Base-by-base conservation (phyloP, 1,140 invertebrate species). In the Macrotrachela quadricornifera region DNA sequence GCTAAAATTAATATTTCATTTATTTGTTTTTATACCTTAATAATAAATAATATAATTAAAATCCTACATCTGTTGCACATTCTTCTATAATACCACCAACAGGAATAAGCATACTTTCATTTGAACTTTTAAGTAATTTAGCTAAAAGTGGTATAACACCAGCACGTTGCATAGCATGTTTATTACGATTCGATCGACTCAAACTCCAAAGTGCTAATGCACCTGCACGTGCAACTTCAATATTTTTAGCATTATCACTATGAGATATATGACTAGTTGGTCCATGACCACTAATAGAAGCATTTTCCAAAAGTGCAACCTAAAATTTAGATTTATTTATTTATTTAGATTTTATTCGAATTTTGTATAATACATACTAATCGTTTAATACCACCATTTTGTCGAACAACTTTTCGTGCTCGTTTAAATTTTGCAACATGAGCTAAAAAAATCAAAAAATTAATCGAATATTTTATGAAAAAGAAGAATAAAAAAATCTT, bases 181-280 rank as follows among this genome's bases (percentile, higher is more conserved):
- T 83, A 58, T 87, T 85, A 62, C 83, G 81, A 46, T 77, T 78
- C 45, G 83, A 87, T 17, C 78, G 77, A 30, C 83, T 82, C 58
- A 86, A 71, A 1, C 83, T 83, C 78, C 83, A 86, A 0, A 92
- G 67, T 0, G 85, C 83, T 57, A 82, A 79, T 0, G 83, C 81
- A 11, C 83, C 82, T 44, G 81, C 83, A 21, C 79, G 73, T 0
- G 82, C 81, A 46, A 87, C 82, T 56, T 74, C 71, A 36, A 73
- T 56, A 76, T 75, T 56, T 82, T 68, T 56, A 61, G 83, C 78
- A 21, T 74, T 63, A 17, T 81, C 79, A 11, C 18, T 30, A 60
- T 56, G 46, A 77, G 75, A 15, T 58, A 17, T 30, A 30, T 30
- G 21, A 30, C n/a, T n/a, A n/a, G n/a, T n/a, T n/a, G n/a, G n/a